These are phyloP conservation scores for Cyprinodon tularosa DNA, from an alignment of 2,113 vertebrate genomes.

Conservation along the genomic window DNA sequence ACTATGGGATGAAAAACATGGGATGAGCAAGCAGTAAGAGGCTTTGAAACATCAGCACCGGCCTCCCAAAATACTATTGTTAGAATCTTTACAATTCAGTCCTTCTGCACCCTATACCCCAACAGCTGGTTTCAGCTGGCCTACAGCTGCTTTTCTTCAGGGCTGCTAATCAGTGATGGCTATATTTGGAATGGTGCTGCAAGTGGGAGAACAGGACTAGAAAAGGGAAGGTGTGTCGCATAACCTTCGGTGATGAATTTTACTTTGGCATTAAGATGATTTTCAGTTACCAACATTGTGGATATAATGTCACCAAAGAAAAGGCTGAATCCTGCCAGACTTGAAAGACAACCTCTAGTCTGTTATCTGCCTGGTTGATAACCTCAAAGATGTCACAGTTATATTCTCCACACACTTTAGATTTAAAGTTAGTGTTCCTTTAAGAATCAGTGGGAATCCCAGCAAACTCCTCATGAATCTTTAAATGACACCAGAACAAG, in stretches of 20 bases:
- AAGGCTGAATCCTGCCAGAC: background rate
- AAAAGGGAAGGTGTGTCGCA: no score
- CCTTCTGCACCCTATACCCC: background rate
- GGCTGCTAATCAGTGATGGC: background rate
- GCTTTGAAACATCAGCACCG: no score
- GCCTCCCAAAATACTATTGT: no score
- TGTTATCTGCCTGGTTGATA: background rate
- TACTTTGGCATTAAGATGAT: no score
- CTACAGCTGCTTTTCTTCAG: background rate
- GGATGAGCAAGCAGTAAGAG: no score
- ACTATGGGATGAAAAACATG: no score
- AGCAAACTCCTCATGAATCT: constrained; percentile 6
- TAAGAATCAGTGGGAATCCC: constrained; percentile 40
- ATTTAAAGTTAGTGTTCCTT: background rate
- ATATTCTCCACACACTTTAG: background rate
- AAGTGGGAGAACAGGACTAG: no score
- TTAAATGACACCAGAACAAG: constrained; percentile 44
- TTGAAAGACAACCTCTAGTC: background rate
- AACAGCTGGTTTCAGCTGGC: background rate
- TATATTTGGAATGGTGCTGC: no score
- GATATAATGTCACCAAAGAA: background rate
- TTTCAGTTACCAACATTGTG: no score
- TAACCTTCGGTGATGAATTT: no score
- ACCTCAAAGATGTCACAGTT: background rate
- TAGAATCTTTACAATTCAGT: no score